Evolutionary conservation across 2,888 invertebrate species (phyloP).

Genomic region (Ariolimax columbianus): DNA sequence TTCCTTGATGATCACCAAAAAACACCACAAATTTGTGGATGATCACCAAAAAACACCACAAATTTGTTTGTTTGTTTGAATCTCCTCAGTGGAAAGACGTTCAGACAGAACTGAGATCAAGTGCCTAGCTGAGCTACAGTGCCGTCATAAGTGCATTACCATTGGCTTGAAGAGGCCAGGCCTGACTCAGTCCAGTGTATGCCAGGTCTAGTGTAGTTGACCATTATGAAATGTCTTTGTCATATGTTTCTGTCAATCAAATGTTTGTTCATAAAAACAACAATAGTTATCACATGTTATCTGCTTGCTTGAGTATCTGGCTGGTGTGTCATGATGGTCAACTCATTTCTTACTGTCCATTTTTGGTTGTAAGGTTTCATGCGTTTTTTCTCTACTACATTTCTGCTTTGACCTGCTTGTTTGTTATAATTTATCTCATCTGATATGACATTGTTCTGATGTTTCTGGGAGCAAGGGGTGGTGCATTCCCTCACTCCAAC

Average conservation of each 20-base stretch:
- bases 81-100: slow-evolving; percentile 47
- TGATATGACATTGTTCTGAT: too few species aligned
- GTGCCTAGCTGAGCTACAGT: neutral
- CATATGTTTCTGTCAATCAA: neutral
- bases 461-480: too few species aligned
- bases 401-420: too few species aligned
- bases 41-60: neutral
- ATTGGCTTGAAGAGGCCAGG: slow-evolving; percentile 10
- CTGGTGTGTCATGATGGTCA: too few species aligned
- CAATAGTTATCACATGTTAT: neutral
- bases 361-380: too few species aligned
- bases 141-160: slow-evolving; percentile 28
- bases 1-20: too few species aligned
- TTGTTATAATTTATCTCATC: too few species aligned
- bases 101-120: slow-evolving; percentile 46
- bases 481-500: too few species aligned
- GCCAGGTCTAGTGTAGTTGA: neutral
- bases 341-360: too few species aligned
- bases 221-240: neutral
- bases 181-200: neutral
- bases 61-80: slow-evolving; percentile 18
- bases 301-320: neutral
- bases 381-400: too few species aligned
- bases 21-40: too few species aligned
- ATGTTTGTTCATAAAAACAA: neutral